Evolutionary conservation across 2,113 vertebrate genomes (phyloP).

Genomic region (Naja naja): DNA sequence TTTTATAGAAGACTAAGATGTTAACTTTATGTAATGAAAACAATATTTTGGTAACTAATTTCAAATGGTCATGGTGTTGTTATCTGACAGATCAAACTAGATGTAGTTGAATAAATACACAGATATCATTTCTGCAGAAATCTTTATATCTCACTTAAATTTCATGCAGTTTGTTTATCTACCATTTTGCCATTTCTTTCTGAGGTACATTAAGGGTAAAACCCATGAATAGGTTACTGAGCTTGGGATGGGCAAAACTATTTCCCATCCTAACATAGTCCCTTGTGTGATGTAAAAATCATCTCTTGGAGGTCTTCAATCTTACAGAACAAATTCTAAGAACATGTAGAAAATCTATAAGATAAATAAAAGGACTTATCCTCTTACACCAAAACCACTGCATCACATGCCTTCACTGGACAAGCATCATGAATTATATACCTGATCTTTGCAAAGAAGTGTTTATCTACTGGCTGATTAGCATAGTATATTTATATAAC

Average conservation of each 20-base stretch:
- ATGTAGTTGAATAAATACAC: neutral
- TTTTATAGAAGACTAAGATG: conserved; percentile 21
- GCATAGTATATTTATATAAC: neutral
- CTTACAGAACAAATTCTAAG: neutral
- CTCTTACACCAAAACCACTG: neutral
- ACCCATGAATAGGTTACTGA: neutral
- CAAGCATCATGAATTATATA: neutral
- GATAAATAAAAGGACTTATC: neutral
- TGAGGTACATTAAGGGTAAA: neutral
- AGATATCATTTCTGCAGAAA: neutral
- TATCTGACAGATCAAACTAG: neutral
- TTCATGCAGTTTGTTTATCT: neutral
- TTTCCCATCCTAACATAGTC: neutral
- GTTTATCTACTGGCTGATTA: neutral
- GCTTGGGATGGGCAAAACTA: neutral
- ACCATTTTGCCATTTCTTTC: neutral
- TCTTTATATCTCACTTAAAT: neutral
- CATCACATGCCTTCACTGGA: neutral
- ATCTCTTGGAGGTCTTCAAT: neutral
- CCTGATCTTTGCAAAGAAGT: neutral
- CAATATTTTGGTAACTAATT: conserved; percentile 8
- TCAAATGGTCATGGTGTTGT: neutral
- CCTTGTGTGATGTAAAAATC: neutral
- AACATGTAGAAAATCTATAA: neutral
- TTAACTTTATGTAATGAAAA: conserved; percentile 20